Conservation (phyloP, 2,888 invertebrate genomes). For the Urechis unicinctus region DNA sequence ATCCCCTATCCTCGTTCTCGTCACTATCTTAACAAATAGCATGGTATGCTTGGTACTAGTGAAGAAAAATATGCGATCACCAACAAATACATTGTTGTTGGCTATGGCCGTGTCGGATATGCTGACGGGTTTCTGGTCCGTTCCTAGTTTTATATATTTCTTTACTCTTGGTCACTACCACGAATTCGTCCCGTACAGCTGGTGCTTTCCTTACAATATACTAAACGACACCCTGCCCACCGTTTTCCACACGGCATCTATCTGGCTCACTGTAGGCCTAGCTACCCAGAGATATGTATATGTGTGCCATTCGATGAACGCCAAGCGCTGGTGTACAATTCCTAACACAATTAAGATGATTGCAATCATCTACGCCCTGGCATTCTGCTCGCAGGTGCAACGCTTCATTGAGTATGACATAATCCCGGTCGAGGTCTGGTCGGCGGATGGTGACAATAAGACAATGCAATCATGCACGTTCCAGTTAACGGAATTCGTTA, state of each 20-base stretch:
- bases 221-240: constrained; percentile 41
- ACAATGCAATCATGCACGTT: constrained; percentile 27
- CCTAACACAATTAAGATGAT: constrained; percentile 67
- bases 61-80: constrained; percentile 83
- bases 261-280: constrained; percentile 19
- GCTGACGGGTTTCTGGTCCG: constrained; percentile 62
- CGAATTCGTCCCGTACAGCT: constrained; percentile 67
- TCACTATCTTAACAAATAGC: constrained; percentile 85
- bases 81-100: constrained; percentile 85
- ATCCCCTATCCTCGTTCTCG: constrained; percentile 75
- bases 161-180: constrained; percentile 83
- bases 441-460: constrained; percentile 20
- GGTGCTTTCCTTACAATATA: constrained; percentile 67
- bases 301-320: constrained; percentile 85
- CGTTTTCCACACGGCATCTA: constrained; percentile 24
- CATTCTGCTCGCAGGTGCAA: constrained; percentile 69
- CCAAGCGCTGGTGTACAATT: constrained; percentile 66
- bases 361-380: constrained; percentile 61
- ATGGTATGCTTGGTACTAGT: constrained; percentile 84
- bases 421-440: constrained; percentile 61
- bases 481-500: constrained; percentile 7
- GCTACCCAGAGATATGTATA: constrained; percentile 80
- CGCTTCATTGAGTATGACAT: constrained; percentile 71
- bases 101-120: constrained; percentile 95
- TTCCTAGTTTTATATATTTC: constrained; percentile 75